phyloP scores from a whole-genome alignment of 2,113 vertebrate species.

The Thinocorus orbignyianus region DNA sequence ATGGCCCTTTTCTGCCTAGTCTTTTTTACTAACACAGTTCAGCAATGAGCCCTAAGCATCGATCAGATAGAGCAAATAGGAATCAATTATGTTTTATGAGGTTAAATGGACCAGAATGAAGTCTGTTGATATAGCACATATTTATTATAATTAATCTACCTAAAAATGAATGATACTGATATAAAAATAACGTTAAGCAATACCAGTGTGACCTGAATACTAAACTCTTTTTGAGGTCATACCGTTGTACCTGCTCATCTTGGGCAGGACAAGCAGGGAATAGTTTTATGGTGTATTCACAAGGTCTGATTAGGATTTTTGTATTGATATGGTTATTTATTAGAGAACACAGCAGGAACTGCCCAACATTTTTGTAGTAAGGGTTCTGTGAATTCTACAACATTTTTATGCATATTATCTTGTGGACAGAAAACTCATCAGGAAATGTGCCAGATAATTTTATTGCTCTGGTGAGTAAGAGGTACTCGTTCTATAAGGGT shows the following conservation, averaged over 20 bases:
- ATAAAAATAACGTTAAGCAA: conserved; percentile 60
- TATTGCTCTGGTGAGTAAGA: background rate
- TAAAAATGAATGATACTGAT: conserved; percentile 72
- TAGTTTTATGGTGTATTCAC: background rate
- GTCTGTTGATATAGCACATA: conserved; percentile 71
- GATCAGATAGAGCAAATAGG: conserved; percentile 69
- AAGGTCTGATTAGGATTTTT: background rate
- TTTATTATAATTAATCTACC: conserved; percentile 73
- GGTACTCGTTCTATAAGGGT: background rate
- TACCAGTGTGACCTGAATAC: conserved; percentile 14
- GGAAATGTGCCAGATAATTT: background rate
- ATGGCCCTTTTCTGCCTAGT: background rate
- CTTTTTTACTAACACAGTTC: conserved; percentile 32
- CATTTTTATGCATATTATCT: background rate
- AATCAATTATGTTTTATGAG: conserved; percentile 75
- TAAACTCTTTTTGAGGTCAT: conserved; percentile 18
- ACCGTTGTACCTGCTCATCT: background rate
- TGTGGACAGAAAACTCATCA: background rate
- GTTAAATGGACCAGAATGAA: conserved; percentile 71
- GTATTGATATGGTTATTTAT: background rate
- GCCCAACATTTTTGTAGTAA: background rate
- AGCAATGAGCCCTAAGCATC: conserved; percentile 55
- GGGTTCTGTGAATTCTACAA: background rate
- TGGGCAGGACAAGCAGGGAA: background rate
- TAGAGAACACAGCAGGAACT: background rate